Percentiles rank a stretch among this genome's conserved stretches.
These are phyloP conservation scores for Alces alces DNA, from an alignment of 2,113 vertebrate species.

Conservation along the genomic window DNA sequence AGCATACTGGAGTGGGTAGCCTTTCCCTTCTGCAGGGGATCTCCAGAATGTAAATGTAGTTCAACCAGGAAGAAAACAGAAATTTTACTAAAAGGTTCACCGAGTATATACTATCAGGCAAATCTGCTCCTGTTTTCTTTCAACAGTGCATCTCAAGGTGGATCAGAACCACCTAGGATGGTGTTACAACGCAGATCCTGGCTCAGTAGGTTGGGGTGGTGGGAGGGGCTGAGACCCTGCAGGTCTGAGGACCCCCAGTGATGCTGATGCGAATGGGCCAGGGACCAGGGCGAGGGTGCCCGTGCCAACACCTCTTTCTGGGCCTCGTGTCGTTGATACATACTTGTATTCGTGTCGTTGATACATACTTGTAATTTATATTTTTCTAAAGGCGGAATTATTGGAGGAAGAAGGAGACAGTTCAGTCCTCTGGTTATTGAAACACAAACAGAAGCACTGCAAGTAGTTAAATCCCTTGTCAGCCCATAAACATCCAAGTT, in stretches of 20 bases:
- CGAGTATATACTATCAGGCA: background rate
- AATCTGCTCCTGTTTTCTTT: background rate
- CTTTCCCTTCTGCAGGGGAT: background rate
- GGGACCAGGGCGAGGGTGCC: background rate
- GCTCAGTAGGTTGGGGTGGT: background rate
- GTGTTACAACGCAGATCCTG: background rate
- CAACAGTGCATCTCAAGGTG: background rate
- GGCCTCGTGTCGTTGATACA: rapidly evolving
- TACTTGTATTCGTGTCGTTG: rapidly evolving
- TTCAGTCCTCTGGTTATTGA: background rate
- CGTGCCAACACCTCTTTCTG: rapidly evolving
- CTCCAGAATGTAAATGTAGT: background rate
- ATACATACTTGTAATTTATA: rapidly evolving
- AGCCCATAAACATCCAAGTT: background rate
- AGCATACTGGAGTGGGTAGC: background rate
- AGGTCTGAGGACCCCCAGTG: too few relatives aligned
- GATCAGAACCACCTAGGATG: background rate
- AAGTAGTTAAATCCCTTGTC: background rate
- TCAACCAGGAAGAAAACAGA: background rate
- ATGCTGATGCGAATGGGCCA: background rate
- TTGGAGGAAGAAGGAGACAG: background rate
- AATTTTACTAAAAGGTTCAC: background rate
- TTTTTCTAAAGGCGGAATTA: background rate
- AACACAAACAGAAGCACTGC: background rate
- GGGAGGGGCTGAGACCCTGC: background rate